Conservation (phyloP, 2,888 invertebrate genomes). For the Philopedon plagiatum region DNA sequence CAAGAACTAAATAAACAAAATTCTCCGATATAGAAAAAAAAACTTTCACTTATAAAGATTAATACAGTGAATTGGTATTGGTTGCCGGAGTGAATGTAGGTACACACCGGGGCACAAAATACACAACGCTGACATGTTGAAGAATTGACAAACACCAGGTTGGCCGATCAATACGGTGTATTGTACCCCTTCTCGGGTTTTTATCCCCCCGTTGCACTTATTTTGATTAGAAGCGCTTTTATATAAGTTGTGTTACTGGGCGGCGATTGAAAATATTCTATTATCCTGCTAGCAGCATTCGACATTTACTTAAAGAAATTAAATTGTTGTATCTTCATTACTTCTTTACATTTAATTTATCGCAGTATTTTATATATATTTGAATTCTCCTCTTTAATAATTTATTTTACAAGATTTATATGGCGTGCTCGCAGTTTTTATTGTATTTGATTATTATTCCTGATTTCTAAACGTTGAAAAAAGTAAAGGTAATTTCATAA, state of each 20-base stretch:
- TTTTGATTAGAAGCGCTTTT: constrained; percentile 44
- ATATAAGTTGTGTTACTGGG: constrained; percentile 28
- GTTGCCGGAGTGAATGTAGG: constrained; percentile 38
- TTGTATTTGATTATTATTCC: too few relatives aligned
- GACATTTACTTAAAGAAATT: constrained; percentile 4
- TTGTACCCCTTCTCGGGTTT: constrained; percentile 26
- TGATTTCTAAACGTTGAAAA: too few relatives aligned
- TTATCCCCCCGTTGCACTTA: constrained; percentile 43
- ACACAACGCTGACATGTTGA: constrained; percentile 47
- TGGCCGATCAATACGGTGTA: constrained; percentile 35
- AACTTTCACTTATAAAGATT: constrained; percentile 48
- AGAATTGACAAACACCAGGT: constrained; percentile 47
- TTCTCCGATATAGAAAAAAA: constrained; percentile 32
- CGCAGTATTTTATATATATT: too few relatives aligned
- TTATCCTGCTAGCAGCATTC: background rate
- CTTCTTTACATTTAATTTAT: too few relatives aligned
- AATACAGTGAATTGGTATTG: constrained; percentile 47
- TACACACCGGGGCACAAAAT: constrained; percentile 44
- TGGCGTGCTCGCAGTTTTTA: too few relatives aligned
- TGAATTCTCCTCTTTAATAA: too few relatives aligned
- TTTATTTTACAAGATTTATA: too few relatives aligned
- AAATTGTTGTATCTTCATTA: background rate
- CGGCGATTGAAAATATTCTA: constrained; percentile 9
- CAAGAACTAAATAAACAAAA: constrained; percentile 29
- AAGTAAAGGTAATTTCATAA: too few relatives aligned